These are phyloP conservation scores for Bovichtus variegatus DNA, from an alignment of 2,797 vertebrate species.

Conservation along the genomic window DNA sequence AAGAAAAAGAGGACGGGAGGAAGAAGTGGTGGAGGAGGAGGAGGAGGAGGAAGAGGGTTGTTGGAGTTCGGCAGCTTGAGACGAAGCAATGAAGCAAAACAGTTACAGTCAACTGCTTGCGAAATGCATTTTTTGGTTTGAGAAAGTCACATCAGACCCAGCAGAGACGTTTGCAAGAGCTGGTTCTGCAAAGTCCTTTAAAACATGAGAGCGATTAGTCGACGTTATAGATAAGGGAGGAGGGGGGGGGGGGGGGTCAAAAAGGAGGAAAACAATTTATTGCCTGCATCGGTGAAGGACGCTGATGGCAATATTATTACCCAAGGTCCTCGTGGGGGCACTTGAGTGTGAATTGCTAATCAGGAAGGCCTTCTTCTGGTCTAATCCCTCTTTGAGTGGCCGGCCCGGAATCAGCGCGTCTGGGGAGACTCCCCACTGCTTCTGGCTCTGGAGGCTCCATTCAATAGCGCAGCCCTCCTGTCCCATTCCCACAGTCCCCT, in stretches of 20 bases:
- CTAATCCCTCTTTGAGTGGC: conserved; percentile 98
- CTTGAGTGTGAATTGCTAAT: conserved; percentile 98
- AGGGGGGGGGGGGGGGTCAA: conserved; percentile 10
- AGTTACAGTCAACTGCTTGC: conserved; percentile 53
- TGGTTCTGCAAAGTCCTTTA: conserved; percentile 30
- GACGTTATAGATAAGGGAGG: conserved; percentile 26
- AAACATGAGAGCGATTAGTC: conserved; percentile 41
- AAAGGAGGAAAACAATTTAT: conserved; percentile 71
- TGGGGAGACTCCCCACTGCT: conserved; percentile 97
- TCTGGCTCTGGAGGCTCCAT: conserved; percentile 94
- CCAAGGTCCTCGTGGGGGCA: conserved; percentile 91
- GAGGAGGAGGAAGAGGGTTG: conserved; percentile 7
- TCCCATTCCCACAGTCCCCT: conserved; percentile 98
- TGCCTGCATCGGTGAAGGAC: conserved; percentile 67
- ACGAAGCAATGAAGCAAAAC: conserved; percentile 64
- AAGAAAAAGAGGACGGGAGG: conserved; percentile 43
- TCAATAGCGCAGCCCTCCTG: conserved; percentile 90
- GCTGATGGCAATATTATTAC: conserved; percentile 93
- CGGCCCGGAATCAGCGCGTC: conserved; percentile 90
- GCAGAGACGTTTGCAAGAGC: conserved; percentile 20
- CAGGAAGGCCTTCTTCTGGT: conserved; percentile 89
- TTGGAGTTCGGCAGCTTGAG: conserved; percentile 57
- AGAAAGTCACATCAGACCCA: conserved; percentile 41
- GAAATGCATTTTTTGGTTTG: conserved; percentile 46
- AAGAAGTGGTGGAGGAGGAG: conserved; percentile 22